Percentiles rank a stretch among this genome's conserved stretches.
Evolutionary conservation across 2,797 vertebrate genomes (phyloP).

Genomic region (Menidia menidia): DNA sequence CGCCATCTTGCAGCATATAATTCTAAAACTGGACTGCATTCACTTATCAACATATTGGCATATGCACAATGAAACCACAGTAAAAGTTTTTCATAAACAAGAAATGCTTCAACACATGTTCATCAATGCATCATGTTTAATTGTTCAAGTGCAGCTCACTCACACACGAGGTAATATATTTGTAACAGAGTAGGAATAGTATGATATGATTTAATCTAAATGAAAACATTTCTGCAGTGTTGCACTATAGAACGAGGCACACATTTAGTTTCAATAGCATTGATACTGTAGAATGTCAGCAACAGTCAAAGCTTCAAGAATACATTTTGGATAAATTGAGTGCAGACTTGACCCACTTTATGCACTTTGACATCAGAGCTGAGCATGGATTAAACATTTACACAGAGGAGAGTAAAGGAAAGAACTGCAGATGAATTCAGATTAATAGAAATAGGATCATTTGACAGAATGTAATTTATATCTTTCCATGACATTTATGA

Average conservation of each 20-base stretch:
- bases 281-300: conserved; percentile 33
- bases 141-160: conserved; percentile 60
- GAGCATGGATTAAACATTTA: conserved; percentile 37
- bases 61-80: conserved; percentile 8
- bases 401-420: conserved; percentile 18
- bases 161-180: conserved; percentile 46
- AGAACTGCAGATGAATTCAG: conserved; percentile 16
- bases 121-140: conserved; percentile 67
- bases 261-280: conserved; percentile 47
- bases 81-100: conserved; percentile 18
- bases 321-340: conserved; percentile 28
- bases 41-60: background rate
- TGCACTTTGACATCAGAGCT: conserved; percentile 25
- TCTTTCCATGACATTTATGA: conserved; percentile 9
- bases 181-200: conserved; percentile 25
- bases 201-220: conserved; percentile 29
- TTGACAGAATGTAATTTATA: background rate
- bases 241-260: conserved; percentile 60
- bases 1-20: conserved; percentile 7
- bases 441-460: conserved; percentile 14
- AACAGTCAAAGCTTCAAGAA: conserved; percentile 50
- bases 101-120: conserved; percentile 12
- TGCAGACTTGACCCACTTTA: conserved; percentile 35
- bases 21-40: conserved; percentile 2
- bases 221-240: conserved; percentile 40